phyloP scores from a whole-genome alignment of 2,888 invertebrate genomes.

The Branchellion lobata region DNA sequence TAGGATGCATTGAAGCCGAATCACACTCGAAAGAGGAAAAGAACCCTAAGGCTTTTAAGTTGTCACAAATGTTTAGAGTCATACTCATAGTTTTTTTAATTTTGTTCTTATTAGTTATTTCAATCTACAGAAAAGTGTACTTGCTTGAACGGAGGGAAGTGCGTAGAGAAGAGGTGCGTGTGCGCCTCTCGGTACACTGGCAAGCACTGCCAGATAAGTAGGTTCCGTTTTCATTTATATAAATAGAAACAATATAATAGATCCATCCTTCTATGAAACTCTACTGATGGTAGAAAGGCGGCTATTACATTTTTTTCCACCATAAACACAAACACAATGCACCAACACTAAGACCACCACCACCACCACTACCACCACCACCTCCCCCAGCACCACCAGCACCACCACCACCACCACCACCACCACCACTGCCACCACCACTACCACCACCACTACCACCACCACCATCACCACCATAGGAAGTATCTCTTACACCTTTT shows the following conservation, averaged over 20 bases:
- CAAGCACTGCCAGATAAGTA: background rate
- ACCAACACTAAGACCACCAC: background rate
- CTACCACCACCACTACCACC: background rate
- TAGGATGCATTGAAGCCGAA: too few relatives aligned
- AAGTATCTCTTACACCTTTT: slow-evolving; percentile 1
- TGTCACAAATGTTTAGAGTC: too few relatives aligned
- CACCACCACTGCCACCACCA: background rate
- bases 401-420: background rate
- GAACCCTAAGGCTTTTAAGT: too few relatives aligned
- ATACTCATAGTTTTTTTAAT: too few relatives aligned
- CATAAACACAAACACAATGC: background rate
- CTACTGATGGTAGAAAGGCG: too few relatives aligned
- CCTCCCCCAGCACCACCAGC: background rate
- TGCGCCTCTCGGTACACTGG: background rate
- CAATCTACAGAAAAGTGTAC: background rate
- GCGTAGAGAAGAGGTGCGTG: background rate
- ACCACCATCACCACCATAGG: background rate
- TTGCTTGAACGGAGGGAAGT: background rate
- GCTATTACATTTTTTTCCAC: too few relatives aligned
- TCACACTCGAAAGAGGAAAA: too few relatives aligned
- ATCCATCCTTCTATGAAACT: too few relatives aligned
- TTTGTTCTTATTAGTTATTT: too few relatives aligned
- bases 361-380: background rate
- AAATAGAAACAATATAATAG: background rate
- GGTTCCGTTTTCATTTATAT: background rate